Percentiles rank a stretch among this genome's conserved stretches.
Conservation (phyloP, 2,888 invertebrate species). For the Crematogaster levior region DNA sequence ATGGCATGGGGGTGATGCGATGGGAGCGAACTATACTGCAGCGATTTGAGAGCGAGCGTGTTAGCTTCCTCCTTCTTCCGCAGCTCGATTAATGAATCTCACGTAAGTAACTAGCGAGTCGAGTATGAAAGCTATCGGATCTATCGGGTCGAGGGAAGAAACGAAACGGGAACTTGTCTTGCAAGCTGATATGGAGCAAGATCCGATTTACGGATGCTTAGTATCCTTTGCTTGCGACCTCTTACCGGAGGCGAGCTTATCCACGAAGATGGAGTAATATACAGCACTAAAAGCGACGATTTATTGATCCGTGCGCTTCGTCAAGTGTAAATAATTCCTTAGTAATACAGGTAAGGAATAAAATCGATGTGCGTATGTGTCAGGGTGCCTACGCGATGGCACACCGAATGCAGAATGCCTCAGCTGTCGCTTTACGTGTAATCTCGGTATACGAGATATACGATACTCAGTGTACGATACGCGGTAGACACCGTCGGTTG, state of each 20-base stretch:
- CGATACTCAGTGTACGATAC: too few relatives aligned
- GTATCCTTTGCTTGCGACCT: not conserved
- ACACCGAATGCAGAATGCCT: slow-evolving; percentile 7
- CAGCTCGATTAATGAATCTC: not conserved
- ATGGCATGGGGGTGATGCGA: slow-evolving; percentile 45
- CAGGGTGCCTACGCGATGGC: not conserved
- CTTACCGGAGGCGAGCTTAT: not conserved
- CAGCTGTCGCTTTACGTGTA: slow-evolving; percentile 22
- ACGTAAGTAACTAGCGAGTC: not conserved
- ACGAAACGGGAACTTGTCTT: not conserved
- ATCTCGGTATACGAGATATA: slow-evolving; percentile 8
- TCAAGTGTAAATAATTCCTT: slow-evolving; percentile 44
- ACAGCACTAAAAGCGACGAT: slow-evolving; percentile 18
- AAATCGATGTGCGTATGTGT: slow-evolving; percentile 6
- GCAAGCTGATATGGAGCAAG: not conserved
- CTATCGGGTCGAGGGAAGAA: not conserved
- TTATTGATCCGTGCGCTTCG: slow-evolving; percentile 45
- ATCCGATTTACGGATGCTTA: slow-evolving; percentile 22
- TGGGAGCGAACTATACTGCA: slow-evolving; percentile 31
- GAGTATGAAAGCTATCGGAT: slow-evolving; percentile 7
- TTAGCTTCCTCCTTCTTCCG: not conserved
- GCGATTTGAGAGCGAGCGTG: slow-evolving; percentile 36
- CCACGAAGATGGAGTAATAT: slow-evolving; percentile 5
- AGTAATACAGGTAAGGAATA: slow-evolving; percentile 39
- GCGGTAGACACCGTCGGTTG: not conserved